Evolutionary conservation across 1,140 invertebrate genomes (phyloP), one percentile per base, ranked within the genome.

Genomic region (Bombyx mandarina): DNA sequence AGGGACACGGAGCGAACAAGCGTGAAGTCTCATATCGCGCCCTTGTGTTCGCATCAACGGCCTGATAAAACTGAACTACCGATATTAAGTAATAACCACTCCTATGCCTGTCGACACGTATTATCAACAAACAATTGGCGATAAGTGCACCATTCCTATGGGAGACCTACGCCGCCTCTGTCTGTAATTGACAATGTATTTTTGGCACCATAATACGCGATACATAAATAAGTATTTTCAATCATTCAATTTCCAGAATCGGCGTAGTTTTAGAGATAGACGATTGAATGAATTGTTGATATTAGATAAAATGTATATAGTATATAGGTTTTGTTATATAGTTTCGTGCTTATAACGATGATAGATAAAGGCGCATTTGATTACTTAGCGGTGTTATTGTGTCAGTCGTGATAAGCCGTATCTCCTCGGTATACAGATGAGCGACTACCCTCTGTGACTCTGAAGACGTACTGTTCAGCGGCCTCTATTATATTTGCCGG

Each of bases 1-100:
- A 62, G 53, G 66, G 57, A 67, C 69, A 65, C 62, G 70, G 49
- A 53, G 52, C 60, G 69, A 69, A 67, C 65, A 78, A 75, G 66
- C 66, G 70, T 76, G 66, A 67, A 75, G 66, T 61, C 61, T 60
- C 71, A 67, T 84, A 84, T 84, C 80, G 69, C 71, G 66, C 70
- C 66, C 78, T 81, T 77, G 79, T 86, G 73, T 72, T 74, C 80
- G 77, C 83, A 78, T 78, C 79, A 78, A 55, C 65, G 77, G 61
- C 43, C 77, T 71, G 80, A 86, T 84, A 84, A 56, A 49, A 81
- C 73, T 67, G 69, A 76, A 75, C 73, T 71, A 63, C 73, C 72
- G 77, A 82, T 82, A 82, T 80, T 81, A 77, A 75, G 69, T 83
- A 81, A 82, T 82, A 83, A 81, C 75, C 76, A 72, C 79, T 78